Base-by-base conservation (phyloP, 2,888 invertebrate genomes). In the Meta bourneti region DNA sequence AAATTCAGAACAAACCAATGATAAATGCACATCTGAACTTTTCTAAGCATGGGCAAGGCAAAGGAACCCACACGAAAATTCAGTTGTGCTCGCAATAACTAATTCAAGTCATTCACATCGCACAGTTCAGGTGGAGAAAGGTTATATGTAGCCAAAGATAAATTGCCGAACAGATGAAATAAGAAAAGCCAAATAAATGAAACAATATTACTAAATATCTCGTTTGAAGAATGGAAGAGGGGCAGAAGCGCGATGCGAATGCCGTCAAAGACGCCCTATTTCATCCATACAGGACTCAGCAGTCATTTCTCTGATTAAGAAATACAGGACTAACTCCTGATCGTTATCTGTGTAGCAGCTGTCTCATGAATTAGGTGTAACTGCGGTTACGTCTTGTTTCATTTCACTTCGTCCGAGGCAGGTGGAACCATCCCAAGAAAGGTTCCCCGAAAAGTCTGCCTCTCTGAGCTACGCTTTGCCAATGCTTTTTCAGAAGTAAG, bases 261-360 rank as follows among this genome's bases (percentile, higher is more conserved):
- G 11, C 16, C 48, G 75, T 75, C 48, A 34, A 34, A 19, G 19
- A 78, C 78, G 61, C 80, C 49, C 48, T 82, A 51, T 51, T 48
- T 20, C 51, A 19, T 20, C 72, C 72, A 19, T n/a, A 48, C 13
- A 78, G 13, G 52, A 71, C 71, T 13, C 52, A 20, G 51, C 16
- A 72, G 34, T n/a, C 75, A 86, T 78, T 87, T 84, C 83, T 74
- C 79, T 90, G 90, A 90, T 90, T 90, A 90, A 90, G 90, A 90
- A 90, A 90, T 90, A 72, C 71, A 54, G 72, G 52, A 49, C 78
- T 11, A 61, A 74, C 88, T 48, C 16, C n/a, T 79, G 90, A 90
- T 90, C 84, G 84, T 71, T 84, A 90, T 90, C 90, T 52, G 49
- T 61, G 61, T 54, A 90, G 51, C 90, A 79, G 84, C 84, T 84